These are phyloP conservation scores for Conus canariensis DNA, from an alignment of 2,888 invertebrate species.

Conservation along the genomic window DNA sequence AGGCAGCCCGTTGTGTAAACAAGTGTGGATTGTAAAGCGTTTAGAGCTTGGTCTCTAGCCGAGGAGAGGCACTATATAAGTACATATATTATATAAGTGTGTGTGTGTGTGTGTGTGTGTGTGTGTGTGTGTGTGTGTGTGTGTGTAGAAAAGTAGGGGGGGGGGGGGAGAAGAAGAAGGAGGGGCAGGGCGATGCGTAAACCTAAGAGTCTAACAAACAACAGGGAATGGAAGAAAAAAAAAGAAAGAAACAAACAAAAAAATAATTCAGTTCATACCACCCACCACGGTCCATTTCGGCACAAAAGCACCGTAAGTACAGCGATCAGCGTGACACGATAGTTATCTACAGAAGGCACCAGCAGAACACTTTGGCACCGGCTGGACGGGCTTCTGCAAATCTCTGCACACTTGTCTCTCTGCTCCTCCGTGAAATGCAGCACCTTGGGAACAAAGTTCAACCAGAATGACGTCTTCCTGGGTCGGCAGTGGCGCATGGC, in stretches of 20 bases:
- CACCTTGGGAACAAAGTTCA: background rate
- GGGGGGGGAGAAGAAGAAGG: background rate
- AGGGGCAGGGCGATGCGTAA: no score
- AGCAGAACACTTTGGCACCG: background rate
- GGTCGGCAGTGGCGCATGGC: slow-evolving; percentile 16
- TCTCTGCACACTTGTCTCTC: background rate
- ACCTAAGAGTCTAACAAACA: no score
- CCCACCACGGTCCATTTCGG: no score
- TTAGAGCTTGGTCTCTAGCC: no score
- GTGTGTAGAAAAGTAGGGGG: background rate
- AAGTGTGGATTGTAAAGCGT: no score
- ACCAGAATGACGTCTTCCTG: slow-evolving; percentile 1
- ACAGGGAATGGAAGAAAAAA: no score
- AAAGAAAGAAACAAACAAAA: no score
- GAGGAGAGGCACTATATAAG: no score
- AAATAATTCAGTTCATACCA: no score
- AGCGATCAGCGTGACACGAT: no score
- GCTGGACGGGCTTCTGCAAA: background rate
- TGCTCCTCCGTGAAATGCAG: background rate
- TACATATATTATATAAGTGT: background rate
- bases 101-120: background rate
- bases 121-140: slow-evolving; percentile 23
- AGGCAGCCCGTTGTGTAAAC: no score
- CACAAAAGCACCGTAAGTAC: no score
- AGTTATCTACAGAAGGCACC: background rate